phyloP scores from a whole-genome alignment of 2,888 invertebrate genomes.

The Poecilus cupreus region DNA sequence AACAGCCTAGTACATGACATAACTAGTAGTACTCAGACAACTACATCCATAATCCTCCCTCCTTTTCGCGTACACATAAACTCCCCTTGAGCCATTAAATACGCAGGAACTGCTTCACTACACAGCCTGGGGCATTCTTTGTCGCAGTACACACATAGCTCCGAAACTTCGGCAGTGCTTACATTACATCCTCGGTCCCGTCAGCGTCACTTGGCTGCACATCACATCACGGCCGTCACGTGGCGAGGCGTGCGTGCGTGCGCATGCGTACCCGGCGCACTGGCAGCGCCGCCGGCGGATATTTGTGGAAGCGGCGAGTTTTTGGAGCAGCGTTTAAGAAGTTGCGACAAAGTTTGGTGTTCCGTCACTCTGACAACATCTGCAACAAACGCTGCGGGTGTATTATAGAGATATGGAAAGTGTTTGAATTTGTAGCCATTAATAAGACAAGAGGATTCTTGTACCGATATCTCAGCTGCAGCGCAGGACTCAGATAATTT shows the following conservation, averaged over 20 bases:
- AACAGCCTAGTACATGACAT: neutral
- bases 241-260: neutral
- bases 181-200: neutral
- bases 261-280: neutral
- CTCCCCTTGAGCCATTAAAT: neutral
- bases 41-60: slow-evolving; percentile 29
- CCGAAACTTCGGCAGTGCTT: neutral
- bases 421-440: slow-evolving; percentile 56
- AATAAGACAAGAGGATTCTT: slow-evolving; percentile 46
- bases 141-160: slow-evolving; percentile 25
- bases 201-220: neutral
- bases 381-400: slow-evolving; percentile 49
- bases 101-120: slow-evolving; percentile 23
- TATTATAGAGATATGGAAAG: slow-evolving; percentile 37
- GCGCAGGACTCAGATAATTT: neutral
- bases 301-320: slow-evolving; percentile 41
- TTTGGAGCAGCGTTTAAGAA: slow-evolving; percentile 47
- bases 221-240: neutral
- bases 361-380: slow-evolving; percentile 57
- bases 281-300: slow-evolving; percentile 13
- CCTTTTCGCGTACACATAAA: neutral
- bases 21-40: slow-evolving; percentile 20
- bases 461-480: slow-evolving; percentile 24
- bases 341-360: slow-evolving; percentile 51
- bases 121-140: slow-evolving; percentile 27